Evolutionary conservation across 2,797 vertebrate species (phyloP).

Genomic region (Ceryle rudis): DNA sequence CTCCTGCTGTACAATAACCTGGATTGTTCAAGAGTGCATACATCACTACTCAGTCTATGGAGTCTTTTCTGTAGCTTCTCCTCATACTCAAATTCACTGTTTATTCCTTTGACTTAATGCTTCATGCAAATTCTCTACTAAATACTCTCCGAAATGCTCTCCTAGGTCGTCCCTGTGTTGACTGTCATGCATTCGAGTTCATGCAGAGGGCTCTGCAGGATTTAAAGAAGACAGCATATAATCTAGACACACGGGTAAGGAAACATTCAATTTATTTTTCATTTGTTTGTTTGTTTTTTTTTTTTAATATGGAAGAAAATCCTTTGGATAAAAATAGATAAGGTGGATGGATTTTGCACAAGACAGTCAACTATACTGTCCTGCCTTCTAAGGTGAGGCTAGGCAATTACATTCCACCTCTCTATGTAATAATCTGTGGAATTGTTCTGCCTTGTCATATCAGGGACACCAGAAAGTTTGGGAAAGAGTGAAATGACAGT

Average conservation of each 20-base stretch:
- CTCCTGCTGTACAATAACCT: background rate
- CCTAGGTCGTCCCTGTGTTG: slow-evolving; percentile 94
- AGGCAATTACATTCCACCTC: background rate
- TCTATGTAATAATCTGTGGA: background rate
- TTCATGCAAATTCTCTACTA: background rate
- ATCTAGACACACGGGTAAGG: slow-evolving; percentile 91
- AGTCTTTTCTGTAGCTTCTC: background rate
- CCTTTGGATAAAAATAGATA: background rate
- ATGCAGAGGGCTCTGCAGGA: slow-evolving; percentile 98
- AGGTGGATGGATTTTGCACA: background rate
- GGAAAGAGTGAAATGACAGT: background rate
- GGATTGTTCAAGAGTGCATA: background rate
- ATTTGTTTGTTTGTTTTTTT: background rate
- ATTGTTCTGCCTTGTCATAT: background rate
- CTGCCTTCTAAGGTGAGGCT: background rate
- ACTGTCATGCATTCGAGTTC: slow-evolving; percentile 97
- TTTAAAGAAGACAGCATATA: slow-evolving; percentile 93
- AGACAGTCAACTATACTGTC: background rate
- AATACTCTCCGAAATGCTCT: background rate
- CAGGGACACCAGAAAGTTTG: background rate
- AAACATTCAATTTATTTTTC: background rate
- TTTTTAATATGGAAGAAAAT: background rate
- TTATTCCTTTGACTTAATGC: background rate
- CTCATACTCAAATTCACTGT: background rate
- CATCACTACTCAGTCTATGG: background rate